Conservation (phyloP, 2,888 invertebrate species). For the Gymnoscelis rufifasciata region DNA sequence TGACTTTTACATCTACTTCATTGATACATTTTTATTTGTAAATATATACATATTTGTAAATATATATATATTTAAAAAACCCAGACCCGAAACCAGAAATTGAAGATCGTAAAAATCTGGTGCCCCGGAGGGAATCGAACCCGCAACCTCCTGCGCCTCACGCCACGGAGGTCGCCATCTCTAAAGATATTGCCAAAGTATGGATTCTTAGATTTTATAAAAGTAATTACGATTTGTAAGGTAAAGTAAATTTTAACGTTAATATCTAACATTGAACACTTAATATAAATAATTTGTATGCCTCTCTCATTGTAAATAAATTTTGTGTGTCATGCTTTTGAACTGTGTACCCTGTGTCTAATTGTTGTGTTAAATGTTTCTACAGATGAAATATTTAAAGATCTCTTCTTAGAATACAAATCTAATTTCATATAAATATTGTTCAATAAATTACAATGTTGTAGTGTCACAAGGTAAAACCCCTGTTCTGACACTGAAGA, state of each 20-base stretch:
- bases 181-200: not conserved
- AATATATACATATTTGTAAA: no score
- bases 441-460: slow-evolving; percentile 8
- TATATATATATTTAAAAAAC: no score
- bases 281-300: not conserved
- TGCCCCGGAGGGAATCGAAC: no score
- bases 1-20: no score
- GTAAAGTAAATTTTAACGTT: slow-evolving; percentile 17
- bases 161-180: no score
- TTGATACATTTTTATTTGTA: no score
- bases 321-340: slow-evolving; percentile 9
- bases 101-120: no score
- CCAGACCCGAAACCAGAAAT: no score
- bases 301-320: not conserved
- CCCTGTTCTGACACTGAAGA: slow-evolving; percentile 6
- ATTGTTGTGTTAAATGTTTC: no score
- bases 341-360: slow-evolving; percentile 9
- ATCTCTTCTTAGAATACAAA: slow-evolving; percentile 18
- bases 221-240: not conserved
- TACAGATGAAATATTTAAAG: slow-evolving; percentile 15
- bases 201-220: not conserved
- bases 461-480: slow-evolving; percentile 6
- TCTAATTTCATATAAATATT: slow-evolving; percentile 20
- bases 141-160: no score
- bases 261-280: slow-evolving; percentile 4